Conservation (phyloP, 35 echinoderm and acorn worm species). For the Lytechinus pictus region DNA sequence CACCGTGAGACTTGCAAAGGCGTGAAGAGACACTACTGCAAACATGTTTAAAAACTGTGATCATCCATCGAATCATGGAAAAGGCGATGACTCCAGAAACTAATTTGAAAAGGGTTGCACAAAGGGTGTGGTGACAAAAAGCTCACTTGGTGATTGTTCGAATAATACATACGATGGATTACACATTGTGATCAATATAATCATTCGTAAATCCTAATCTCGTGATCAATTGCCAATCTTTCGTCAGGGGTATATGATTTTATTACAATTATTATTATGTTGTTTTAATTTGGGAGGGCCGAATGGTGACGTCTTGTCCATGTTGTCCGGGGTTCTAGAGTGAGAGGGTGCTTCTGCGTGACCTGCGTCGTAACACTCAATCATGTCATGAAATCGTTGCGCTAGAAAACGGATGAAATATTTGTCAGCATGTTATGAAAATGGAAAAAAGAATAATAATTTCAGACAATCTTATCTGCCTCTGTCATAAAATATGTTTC, state of each 20-base stretch:
- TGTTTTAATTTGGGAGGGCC: no score
- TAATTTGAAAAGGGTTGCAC: no score
- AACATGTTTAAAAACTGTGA: background rate
- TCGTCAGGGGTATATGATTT: no score
- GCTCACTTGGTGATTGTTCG: no score
- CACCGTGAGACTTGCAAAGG: slow-evolving; percentile 25
- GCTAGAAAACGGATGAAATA: background rate
- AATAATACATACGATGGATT: no score
- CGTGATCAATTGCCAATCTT: no score
- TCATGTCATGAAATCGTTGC: background rate
- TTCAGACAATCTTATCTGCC: background rate
- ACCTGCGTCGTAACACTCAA: background rate
- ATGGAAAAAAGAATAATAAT: background rate
- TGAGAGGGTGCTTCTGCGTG: background rate
- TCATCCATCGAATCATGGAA: background rate
- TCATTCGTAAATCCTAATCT: no score
- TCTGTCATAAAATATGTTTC: background rate
- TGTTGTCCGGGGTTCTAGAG: background rate
- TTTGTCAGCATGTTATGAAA: background rate
- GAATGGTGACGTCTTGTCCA: background rate
- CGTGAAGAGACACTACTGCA: background rate
- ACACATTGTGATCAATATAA: no score
- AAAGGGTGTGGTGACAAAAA: no score
- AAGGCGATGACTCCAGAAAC: background rate
- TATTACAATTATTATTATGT: no score